Evolutionary conservation across 2,888 invertebrate species (phyloP).

Genomic region (Hybos culiciformis): DNA sequence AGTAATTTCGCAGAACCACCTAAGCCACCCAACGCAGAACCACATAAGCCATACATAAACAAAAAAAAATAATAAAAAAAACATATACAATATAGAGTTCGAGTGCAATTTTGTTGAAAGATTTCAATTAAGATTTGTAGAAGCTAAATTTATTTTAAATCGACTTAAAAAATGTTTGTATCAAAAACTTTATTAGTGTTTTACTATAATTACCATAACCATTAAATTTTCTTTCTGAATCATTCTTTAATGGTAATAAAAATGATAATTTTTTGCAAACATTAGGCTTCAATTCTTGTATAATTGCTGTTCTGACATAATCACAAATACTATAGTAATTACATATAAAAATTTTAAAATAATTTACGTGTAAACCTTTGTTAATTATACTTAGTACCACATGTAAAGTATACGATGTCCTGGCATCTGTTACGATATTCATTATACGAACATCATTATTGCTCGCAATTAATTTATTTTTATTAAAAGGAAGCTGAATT

Average conservation of each 20-base stretch:
- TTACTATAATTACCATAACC: conserved; percentile 28
- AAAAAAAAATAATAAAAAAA: no score
- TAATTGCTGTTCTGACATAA: neutral
- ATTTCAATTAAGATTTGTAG: no score
- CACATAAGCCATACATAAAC: no score
- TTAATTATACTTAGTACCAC: conserved; percentile 23
- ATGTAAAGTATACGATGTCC: conserved; percentile 24
- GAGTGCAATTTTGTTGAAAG: no score
- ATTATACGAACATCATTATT: conserved; percentile 19
- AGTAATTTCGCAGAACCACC: no score
- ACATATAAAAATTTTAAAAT: conserved; percentile 20
- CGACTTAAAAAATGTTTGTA: no score
- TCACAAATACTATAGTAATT: conserved; percentile 14
- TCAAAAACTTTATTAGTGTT: no score
- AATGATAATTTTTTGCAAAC: conserved; percentile 21
- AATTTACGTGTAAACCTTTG: conserved; percentile 17
- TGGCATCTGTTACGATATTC: conserved; percentile 24
- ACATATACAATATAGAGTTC: no score
- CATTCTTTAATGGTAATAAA: conserved; percentile 21
- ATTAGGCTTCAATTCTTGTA: conserved; percentile 17
- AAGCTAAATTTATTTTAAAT: no score
- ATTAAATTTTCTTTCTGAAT: conserved; percentile 15
- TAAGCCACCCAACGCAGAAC: no score
- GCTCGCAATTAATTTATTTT: conserved; percentile 20
- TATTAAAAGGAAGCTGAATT: conserved; percentile 25